Evolutionary conservation across 2,113 vertebrate genomes (phyloP), one percentile per base, ranked within the genome.

Genomic region (Dipodomys spectabilis): DNA sequence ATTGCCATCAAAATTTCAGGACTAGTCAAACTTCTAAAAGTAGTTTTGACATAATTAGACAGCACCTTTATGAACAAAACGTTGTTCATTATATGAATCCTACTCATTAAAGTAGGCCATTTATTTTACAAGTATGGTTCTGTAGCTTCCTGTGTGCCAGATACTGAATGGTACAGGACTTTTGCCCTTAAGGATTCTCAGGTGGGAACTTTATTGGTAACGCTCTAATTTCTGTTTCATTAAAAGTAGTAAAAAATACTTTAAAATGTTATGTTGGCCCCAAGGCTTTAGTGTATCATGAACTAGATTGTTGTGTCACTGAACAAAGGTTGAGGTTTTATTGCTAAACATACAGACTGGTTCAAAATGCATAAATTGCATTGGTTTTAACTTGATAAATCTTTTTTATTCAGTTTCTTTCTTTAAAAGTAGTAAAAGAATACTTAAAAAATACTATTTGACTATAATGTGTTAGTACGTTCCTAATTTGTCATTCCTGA

Each of bases 391-490:
- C 67, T 94, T 75, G 72, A 57, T 94, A 49, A 49, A 16, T 49
- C 93, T 2, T 8, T 84, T 82, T 94, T 87, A 78, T 87, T 19
- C 67, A 73, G 28, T 82, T 88, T 12, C 23, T 92, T 90, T 96
- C 90, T 45, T 96, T 93, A 94, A 90, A 60, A 86, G 69, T 90
- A 93, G 77, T 60, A 62, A 90, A 93, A 91, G 25, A 87, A 4
- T 92, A 95, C 60, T 82, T 91, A 69, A 69, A 90, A 94, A 95
- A 82, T 96, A 79, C 53, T 79, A 30, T 53, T 96, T 86, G 80
- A 53, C 62, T 94, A 91, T 82, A 94, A 88, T 94, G 82, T 95
- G 49, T 96, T 92, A 92, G 73, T 94, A 60, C 85, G 94, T 95
- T 96, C 81, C 44, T 94, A 57, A 60, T 88, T 93, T 90, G 45